Conservation (phyloP, 2,888 invertebrate genomes). For the Cancer borealis region DNA sequence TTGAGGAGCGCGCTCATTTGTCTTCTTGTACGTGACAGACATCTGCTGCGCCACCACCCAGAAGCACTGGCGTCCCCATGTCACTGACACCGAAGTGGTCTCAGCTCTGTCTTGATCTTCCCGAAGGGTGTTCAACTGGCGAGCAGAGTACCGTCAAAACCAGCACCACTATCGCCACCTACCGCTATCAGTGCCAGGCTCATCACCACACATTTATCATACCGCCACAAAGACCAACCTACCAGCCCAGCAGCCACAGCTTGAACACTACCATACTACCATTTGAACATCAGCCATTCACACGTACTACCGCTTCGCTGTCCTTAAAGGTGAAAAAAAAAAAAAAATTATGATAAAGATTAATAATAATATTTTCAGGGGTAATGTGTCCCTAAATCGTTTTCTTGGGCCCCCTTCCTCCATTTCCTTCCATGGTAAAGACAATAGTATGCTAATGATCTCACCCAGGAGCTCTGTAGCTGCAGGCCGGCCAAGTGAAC, state of each 20-base stretch:
- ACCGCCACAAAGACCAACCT: neutral
- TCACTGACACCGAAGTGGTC: neutral
- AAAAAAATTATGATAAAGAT: neutral
- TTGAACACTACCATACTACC: neutral
- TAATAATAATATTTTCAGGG: too few species aligned
- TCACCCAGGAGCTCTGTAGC: conserved; percentile 60
- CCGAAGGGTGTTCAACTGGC: neutral
- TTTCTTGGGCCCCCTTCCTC: neutral
- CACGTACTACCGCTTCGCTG: neutral
- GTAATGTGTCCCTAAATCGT: neutral
- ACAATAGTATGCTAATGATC: neutral
- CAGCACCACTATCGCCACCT: neutral
- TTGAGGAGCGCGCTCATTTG: neutral
- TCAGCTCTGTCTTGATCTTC: neutral
- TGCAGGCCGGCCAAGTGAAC: conserved; percentile 62
- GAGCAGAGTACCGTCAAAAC: neutral
- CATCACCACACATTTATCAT: neutral
- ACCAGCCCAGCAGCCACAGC: neutral
- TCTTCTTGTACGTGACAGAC: conserved; percentile 11
- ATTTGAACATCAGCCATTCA: neutral
- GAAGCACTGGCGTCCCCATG: neutral
- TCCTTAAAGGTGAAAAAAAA: neutral
- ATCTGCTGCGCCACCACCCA: neutral
- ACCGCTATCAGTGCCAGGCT: neutral
- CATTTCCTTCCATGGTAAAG: neutral